A percentile compares a stretch with the other conserved stretches of the same genome.
Evolutionary conservation across 2,113 vertebrate species (phyloP).

Genomic region (Aldabrachelys gigantea): DNA sequence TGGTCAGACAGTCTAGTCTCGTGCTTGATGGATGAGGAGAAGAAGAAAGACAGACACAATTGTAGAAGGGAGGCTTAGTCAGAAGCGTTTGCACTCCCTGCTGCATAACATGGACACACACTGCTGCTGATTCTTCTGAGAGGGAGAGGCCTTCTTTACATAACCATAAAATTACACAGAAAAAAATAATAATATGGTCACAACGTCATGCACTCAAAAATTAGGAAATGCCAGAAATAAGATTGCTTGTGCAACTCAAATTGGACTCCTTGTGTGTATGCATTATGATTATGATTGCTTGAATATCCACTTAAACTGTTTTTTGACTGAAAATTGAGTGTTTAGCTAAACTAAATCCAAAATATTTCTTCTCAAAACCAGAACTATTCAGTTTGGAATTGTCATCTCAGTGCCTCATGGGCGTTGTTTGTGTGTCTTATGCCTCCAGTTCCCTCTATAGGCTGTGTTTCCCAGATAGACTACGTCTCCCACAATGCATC

Average conservation of each 20-base stretch:
- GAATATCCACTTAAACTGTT: slow-evolving; percentile 16
- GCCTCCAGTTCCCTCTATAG: neutral
- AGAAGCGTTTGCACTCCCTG: neutral
- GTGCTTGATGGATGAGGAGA: neutral
- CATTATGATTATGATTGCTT: slow-evolving; percentile 31
- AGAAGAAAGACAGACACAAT: neutral
- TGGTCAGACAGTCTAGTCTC: neutral
- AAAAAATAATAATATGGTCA: neutral
- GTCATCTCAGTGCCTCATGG: neutral
- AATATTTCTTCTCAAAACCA: neutral
- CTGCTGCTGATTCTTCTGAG: neutral
- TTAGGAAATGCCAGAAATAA: slow-evolving; percentile 10
- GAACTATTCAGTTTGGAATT: neutral
- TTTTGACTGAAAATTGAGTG: neutral
- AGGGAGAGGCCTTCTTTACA: neutral
- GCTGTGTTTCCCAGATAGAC: neutral
- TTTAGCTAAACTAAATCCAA: neutral
- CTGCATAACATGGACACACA: neutral
- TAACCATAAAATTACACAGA: neutral
- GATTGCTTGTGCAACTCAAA: slow-evolving; percentile 29
- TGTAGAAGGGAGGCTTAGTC: neutral
- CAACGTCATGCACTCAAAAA: neutral
- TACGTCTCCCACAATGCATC: neutral
- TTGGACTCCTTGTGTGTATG: slow-evolving; percentile 40
- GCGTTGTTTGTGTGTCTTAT: neutral